phyloP scores from a whole-genome alignment of 2,888 invertebrate species.

The Microplitis deprimator region DNA sequence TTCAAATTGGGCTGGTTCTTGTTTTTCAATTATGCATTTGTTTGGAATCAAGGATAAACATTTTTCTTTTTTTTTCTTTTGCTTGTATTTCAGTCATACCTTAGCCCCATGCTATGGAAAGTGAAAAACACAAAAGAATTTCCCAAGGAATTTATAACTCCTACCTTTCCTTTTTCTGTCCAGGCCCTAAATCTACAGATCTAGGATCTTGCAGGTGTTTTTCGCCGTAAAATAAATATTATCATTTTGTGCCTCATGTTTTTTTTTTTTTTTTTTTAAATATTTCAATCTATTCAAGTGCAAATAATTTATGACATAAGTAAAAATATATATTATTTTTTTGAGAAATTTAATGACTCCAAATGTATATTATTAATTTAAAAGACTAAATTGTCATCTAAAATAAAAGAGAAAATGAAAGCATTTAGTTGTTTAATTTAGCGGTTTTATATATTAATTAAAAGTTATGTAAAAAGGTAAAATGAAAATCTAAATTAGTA shows the following conservation, averaged over 20 bases:
- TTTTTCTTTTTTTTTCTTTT: too few relatives aligned
- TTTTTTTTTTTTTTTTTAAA: too few relatives aligned
- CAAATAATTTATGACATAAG: background rate
- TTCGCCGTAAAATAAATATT: background rate
- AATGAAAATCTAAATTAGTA: background rate
- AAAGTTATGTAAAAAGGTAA: background rate
- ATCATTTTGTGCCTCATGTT: too few relatives aligned
- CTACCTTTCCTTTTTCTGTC: background rate
- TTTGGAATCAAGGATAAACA: too few relatives aligned
- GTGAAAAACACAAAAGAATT: background rate
- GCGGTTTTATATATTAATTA: background rate
- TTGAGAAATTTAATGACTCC: background rate
- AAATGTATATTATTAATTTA: background rate
- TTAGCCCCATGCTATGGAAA: background rate
- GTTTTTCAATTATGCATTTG: too few relatives aligned
- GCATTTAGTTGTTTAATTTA: background rate
- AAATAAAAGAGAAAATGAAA: background rate
- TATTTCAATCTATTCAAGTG: background rate
- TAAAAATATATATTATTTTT: too few relatives aligned
- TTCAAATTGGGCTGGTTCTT: too few relatives aligned
- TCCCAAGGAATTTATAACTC: background rate
- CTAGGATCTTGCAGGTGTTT: background rate
- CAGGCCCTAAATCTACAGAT: background rate
- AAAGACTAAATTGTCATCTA: background rate
- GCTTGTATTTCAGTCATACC: too few relatives aligned